phyloP scores from a whole-genome alignment of 1,140 invertebrate species.

The Polypedilum pembai region DNA sequence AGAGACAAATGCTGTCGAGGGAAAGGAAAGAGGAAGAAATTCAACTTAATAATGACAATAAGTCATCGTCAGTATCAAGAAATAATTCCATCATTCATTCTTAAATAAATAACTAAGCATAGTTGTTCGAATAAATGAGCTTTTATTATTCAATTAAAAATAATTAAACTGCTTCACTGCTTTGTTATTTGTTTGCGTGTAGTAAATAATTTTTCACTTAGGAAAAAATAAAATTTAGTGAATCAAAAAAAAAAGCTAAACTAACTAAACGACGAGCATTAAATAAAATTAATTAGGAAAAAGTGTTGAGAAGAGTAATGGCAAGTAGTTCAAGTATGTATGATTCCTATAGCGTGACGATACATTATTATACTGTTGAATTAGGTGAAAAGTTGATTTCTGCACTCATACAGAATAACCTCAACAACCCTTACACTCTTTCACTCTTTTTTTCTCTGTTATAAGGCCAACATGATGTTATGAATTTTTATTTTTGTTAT shows the following conservation, averaged over 20 bases:
- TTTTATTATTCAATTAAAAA: slow-evolving; percentile 20
- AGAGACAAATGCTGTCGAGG: no score
- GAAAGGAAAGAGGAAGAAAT: no score
- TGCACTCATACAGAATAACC: background rate
- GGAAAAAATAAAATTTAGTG: slow-evolving; percentile 3
- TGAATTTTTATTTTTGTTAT: no score
- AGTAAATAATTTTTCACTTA: slow-evolving; percentile 10
- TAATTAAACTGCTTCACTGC: background rate
- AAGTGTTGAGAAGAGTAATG: background rate
- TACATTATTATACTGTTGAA: background rate
- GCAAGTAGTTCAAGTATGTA: no score
- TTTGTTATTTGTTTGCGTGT: background rate
- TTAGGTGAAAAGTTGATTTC: slow-evolving; percentile 13
- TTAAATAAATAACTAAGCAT: no score
- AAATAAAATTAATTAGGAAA: slow-evolving; percentile 11
- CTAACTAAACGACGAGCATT: background rate
- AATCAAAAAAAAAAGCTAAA: background rate
- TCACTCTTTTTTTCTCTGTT: no score
- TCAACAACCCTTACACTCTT: no score
- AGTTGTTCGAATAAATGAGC: background rate
- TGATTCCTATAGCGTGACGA: slow-evolving; percentile 16
- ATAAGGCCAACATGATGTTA: no score
- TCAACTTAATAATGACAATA: no score
- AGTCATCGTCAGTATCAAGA: no score
- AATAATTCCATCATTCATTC: no score